Evolutionary conservation across 2,797 vertebrate genomes (phyloP).

Genomic region (Melanotaenia nigrans): DNA sequence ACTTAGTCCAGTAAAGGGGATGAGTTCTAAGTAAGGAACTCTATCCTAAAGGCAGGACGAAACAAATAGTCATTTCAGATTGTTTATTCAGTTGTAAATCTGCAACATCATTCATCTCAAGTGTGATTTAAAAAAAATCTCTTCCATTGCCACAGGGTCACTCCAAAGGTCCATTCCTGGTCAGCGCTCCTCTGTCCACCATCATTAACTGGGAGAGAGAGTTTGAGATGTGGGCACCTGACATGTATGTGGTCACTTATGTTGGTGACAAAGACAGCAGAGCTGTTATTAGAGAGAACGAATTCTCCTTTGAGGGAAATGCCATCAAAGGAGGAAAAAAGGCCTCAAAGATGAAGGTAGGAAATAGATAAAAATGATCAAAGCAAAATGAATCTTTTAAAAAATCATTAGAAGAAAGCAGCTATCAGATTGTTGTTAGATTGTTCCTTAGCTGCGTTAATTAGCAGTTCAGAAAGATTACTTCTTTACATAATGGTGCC

Average conservation of each 20-base stretch:
- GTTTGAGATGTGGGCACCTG: slow-evolving; percentile 99
- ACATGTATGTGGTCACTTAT: slow-evolving; percentile 98
- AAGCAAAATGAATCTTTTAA: neutral
- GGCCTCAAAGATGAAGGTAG: slow-evolving; percentile 97
- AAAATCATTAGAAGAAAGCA: neutral
- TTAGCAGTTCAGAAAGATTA: neutral
- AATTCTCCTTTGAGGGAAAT: slow-evolving; percentile 97
- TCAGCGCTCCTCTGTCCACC: slow-evolving; percentile 96
- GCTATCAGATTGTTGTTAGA: neutral
- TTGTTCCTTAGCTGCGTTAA: neutral
- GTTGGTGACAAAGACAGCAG: slow-evolving; percentile 98
- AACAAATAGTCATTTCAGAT: slow-evolving; percentile 28
- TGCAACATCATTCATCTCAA: neutral
- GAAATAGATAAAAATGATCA: neutral
- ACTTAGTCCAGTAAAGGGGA: slow-evolving; percentile 69
- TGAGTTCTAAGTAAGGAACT: slow-evolving; percentile 61
- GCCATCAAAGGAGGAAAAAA: slow-evolving; percentile 98
- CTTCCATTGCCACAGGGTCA: slow-evolving; percentile 87
- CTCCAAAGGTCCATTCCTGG: slow-evolving; percentile 97
- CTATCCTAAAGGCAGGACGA: slow-evolving; percentile 74
- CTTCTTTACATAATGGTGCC: neutral
- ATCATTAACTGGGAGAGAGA: slow-evolving; percentile 99
- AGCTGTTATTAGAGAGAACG: slow-evolving; percentile 97
- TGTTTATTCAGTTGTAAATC: neutral
- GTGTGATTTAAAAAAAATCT: slow-evolving; percentile 14